A percentile compares a stretch with the other conserved stretches of the same genome.
Evolutionary conservation across 2,113 vertebrate genomes (phyloP).

Genomic region (Trochalopteron elliotii): DNA sequence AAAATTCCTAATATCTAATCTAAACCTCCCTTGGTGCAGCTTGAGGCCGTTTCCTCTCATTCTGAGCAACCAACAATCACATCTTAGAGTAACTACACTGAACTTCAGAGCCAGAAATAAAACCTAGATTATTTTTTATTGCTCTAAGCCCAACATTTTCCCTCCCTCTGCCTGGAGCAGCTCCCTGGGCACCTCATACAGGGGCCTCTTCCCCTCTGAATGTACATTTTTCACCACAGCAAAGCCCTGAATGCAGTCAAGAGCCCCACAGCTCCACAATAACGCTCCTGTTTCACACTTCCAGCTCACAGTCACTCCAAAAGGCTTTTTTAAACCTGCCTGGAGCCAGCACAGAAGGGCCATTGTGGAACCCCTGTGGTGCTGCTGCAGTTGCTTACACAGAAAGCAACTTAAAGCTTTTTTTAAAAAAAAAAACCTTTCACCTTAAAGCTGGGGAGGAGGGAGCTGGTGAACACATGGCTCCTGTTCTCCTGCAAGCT

Average conservation of each 20-base stretch:
- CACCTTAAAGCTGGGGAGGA: not conserved
- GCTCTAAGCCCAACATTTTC: not conserved
- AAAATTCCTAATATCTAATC: not conserved
- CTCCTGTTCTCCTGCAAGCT: not conserved
- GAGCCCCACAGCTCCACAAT: constrained; percentile 16
- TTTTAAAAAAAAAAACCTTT: not conserved
- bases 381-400: not conserved
- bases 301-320: not conserved
- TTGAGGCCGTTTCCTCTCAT: not conserved
- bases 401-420: not conserved
- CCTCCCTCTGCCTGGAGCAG: not conserved
- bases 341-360: constrained; percentile 21
- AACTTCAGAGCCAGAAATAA: not conserved
- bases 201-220: not conserved
- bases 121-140: not conserved
- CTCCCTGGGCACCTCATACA: not conserved
- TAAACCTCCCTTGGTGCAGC: not conserved
- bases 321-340: not conserved
- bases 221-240: not conserved
- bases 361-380: not conserved
- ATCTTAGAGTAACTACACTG: not conserved
- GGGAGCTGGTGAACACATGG: not conserved
- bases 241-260: not conserved
- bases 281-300: constrained; percentile 1
- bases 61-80: not conserved